phyloP scores from a whole-genome alignment of 2,113 vertebrate genomes.

The Oxyruncus cristatus region DNA sequence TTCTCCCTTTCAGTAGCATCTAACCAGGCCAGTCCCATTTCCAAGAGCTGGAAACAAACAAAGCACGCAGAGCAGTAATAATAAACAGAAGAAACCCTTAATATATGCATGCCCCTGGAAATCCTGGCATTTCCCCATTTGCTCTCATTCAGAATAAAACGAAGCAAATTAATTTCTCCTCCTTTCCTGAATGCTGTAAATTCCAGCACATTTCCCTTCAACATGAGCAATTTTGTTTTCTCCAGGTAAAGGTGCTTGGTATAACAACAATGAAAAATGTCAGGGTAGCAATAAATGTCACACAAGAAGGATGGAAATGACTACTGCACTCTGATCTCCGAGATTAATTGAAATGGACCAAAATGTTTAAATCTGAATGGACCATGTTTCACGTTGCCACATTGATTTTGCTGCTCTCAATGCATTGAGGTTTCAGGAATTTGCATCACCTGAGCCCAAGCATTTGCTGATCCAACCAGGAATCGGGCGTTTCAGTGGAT shows the following conservation, averaged over 20 bases:
- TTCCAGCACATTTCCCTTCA: background rate
- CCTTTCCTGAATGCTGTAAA: background rate
- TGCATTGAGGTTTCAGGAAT: background rate
- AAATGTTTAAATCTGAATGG: background rate
- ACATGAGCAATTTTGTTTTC: background rate
- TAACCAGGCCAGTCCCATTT: background rate
- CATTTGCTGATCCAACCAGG: background rate
- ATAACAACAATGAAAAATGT: background rate
- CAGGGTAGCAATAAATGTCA: background rate
- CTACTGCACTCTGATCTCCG: background rate
- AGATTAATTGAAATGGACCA: slow-evolving; percentile 14
- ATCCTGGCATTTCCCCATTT: background rate
- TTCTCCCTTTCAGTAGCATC: background rate
- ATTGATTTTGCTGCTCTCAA: background rate
- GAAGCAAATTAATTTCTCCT: background rate
- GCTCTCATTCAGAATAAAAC: background rate
- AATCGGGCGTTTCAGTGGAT: background rate
- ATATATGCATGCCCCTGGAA: background rate
- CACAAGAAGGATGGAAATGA: background rate
- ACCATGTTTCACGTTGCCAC: background rate
- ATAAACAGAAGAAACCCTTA: background rate
- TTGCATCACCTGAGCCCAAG: background rate
- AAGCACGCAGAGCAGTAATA: background rate
- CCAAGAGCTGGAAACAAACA: background rate
- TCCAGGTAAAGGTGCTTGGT: background rate